Evolutionary conservation across 2,113 vertebrate species (phyloP).

Genomic region (Nannobrachium achirus): DNA sequence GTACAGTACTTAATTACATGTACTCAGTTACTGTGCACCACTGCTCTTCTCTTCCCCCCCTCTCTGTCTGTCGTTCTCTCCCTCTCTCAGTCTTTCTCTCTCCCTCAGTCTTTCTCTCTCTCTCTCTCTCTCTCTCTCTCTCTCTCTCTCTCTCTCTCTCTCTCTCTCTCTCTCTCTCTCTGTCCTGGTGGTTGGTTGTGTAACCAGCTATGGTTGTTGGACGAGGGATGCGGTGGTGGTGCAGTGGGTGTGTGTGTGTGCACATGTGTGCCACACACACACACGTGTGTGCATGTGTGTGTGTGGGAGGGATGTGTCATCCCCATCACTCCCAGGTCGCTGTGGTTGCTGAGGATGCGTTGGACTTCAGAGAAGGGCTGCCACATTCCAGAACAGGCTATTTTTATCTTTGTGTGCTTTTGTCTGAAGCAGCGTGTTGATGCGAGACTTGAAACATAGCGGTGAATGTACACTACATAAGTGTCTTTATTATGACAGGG

Average conservation of each 20-base stretch:
- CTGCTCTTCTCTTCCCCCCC: too few relatives aligned
- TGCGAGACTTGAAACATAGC: constrained; percentile 23
- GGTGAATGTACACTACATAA: not conserved
- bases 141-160: constrained; percentile 29
- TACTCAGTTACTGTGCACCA: too few relatives aligned
- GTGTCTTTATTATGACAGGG: too few relatives aligned
- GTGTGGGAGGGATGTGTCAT: constrained; percentile 82
- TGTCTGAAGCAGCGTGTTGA: constrained; percentile 41
- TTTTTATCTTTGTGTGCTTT: constrained; percentile 66
- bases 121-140: constrained; percentile 35
- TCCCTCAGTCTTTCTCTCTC: too few relatives aligned
- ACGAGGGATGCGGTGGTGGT: constrained; percentile 62
- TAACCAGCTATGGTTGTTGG: constrained; percentile 79
- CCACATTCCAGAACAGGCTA: constrained; percentile 61
- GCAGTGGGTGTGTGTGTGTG: too few relatives aligned
- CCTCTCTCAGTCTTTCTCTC: too few relatives aligned
- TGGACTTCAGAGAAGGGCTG: constrained; percentile 74
- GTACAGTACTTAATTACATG: too few relatives aligned
- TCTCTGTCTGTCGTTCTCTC: too few relatives aligned
- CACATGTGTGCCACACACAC: too few relatives aligned
- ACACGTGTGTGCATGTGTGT: constrained; percentile 11
- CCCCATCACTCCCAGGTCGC: constrained; percentile 74
- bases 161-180: constrained; percentile 42
- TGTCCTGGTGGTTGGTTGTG: constrained; percentile 72
- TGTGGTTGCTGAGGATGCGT: constrained; percentile 67